Evolutionary conservation across 2,888 invertebrate genomes (phyloP).

Genomic region (Pristionchus fissidentatus): DNA sequence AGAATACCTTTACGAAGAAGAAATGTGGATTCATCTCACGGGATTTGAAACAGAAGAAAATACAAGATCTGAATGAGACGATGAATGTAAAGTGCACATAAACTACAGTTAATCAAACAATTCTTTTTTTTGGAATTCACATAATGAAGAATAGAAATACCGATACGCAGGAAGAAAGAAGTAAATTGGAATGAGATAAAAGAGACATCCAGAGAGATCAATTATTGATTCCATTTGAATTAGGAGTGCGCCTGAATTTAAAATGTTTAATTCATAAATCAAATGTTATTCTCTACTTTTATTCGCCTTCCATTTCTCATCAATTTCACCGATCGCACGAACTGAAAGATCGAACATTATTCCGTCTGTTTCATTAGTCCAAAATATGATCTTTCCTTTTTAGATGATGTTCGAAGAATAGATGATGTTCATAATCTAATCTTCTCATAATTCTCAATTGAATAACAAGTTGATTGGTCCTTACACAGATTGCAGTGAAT

Average conservation of each 20-base stretch:
- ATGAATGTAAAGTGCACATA: not conserved
- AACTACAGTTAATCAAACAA: not conserved
- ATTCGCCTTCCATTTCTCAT: not conserved
- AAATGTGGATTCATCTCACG: slow-evolving; percentile 45
- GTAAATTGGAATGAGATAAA: slow-evolving; percentile 41
- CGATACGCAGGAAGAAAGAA: slow-evolving; percentile 46
- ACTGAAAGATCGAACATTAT: slow-evolving; percentile 22
- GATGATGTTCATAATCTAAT: too few relatives aligned
- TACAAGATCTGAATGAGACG: slow-evolving; percentile 1
- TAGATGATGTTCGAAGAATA: too few relatives aligned
- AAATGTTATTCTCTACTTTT: not conserved
- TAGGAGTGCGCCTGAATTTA: not conserved
- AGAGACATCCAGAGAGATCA: slow-evolving; percentile 34
- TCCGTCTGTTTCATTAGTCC: not conserved
- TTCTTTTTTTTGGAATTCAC: not conserved
- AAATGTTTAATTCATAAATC: not conserved
- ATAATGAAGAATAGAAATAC: not conserved
- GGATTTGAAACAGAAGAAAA: slow-evolving; percentile 47
- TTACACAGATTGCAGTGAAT: not conserved
- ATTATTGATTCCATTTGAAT: not conserved
- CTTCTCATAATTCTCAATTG: not conserved
- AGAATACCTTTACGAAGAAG: slow-evolving; percentile 27
- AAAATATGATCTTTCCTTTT: not conserved
- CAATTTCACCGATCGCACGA: slow-evolving; percentile 3
- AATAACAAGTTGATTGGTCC: not conserved